A percentile compares a stretch with the other conserved stretches of the same genome.
phyloP scores from a whole-genome alignment of 1,140 invertebrate species.

The Pararge aegeria region DNA sequence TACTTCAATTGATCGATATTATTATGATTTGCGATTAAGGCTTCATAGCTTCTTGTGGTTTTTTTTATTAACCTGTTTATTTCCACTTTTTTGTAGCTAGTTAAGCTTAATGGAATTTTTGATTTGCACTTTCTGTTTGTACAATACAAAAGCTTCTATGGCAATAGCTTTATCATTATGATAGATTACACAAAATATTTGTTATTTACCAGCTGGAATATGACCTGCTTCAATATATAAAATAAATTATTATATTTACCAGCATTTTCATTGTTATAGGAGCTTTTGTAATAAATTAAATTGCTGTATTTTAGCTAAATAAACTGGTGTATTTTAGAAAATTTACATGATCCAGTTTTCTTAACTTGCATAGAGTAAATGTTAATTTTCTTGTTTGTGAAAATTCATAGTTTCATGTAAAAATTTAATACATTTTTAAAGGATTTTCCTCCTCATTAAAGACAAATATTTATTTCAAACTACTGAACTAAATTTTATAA shows the following conservation, averaged over 20 bases:
- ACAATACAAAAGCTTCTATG: slow-evolving; percentile 22
- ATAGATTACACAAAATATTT: not conserved
- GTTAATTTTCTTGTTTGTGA: no score
- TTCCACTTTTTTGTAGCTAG: slow-evolving; percentile 38
- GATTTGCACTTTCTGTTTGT: slow-evolving; percentile 20
- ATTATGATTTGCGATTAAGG: slow-evolving; percentile 23
- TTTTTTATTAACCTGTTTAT: slow-evolving; percentile 33
- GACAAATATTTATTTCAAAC: not conserved
- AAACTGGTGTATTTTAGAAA: slow-evolving; percentile 1
- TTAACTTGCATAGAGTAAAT: not conserved
- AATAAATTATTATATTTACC: not conserved
- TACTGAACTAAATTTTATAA: not conserved
- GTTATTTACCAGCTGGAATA: not conserved
- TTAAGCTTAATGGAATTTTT: slow-evolving; percentile 29
- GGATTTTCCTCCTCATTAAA: not conserved
- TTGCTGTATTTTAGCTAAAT: slow-evolving; percentile 1
- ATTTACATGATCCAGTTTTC: not conserved
- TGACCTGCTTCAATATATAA: not conserved
- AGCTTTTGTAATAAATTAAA: slow-evolving; percentile 32
- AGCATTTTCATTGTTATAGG: slow-evolving; percentile 31
- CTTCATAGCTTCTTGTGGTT: slow-evolving; percentile 29
- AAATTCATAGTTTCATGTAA: not conserved
- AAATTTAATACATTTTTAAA: not conserved
- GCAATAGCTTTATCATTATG: slow-evolving; percentile 34
- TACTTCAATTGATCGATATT: slow-evolving; percentile 23